Conservation (phyloP, 2,888 invertebrate genomes). For the Acheta domesticus region DNA sequence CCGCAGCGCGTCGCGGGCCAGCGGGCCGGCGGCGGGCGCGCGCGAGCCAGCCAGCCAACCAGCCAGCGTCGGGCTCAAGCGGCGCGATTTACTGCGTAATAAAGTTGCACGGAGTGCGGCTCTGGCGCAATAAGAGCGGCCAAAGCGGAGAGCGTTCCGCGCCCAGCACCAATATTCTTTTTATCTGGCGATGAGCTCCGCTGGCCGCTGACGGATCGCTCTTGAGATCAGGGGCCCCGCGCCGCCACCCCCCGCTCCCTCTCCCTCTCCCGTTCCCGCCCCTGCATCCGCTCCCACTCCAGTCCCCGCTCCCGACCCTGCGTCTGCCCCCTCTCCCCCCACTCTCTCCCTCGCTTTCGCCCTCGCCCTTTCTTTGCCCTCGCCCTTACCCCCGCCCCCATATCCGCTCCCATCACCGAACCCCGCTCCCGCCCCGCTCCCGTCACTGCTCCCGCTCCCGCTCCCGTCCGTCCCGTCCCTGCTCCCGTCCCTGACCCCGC, state of each 20-base stretch:
- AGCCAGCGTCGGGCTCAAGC: neutral
- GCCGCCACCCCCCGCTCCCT: neutral
- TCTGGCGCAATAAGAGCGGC: neutral
- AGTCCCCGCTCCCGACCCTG: neutral
- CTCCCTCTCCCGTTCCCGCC: neutral
- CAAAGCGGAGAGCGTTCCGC: neutral
- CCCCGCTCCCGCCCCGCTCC: neutral
- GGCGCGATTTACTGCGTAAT: constrained; percentile 1
- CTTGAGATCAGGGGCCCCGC: neutral
- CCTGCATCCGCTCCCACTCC: neutral
- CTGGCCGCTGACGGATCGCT: neutral
- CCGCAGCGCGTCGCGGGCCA: neutral
- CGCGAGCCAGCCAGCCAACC: neutral
- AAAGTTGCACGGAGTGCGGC: neutral
- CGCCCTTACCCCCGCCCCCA: neutral
- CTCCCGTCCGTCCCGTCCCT: neutral
- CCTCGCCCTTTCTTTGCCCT: neutral
- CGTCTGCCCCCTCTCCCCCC: neutral
- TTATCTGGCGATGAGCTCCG: constrained; percentile 5
- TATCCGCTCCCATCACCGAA: neutral
- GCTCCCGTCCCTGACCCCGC: too few relatives aligned
- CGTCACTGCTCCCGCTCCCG: neutral
- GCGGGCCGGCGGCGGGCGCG: neutral
- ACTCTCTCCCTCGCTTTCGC: neutral
- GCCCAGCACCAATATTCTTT: neutral